These are phyloP conservation scores for Euproctis similis DNA, from an alignment of 2,888 invertebrate genomes.

Conservation along the genomic window DNA sequence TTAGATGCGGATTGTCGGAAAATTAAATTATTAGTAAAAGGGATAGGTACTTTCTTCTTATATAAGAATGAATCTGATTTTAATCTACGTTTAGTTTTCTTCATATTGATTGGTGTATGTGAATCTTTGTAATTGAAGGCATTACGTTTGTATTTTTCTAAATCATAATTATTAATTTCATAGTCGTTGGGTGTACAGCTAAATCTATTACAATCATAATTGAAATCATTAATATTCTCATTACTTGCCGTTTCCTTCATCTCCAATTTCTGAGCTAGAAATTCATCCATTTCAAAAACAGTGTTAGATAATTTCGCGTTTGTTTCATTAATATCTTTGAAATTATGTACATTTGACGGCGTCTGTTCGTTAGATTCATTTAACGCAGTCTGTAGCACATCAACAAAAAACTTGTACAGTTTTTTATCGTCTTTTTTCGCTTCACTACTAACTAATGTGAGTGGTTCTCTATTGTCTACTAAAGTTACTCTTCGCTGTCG, in stretches of 20 bases:
- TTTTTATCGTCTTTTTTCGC: conserved; percentile 26
- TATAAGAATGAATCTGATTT: conserved; percentile 20
- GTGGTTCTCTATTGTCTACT: conserved; percentile 16
- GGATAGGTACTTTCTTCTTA: conserved; percentile 6
- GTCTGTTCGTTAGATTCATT: conserved; percentile 34
- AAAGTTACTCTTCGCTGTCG: conserved; percentile 17
- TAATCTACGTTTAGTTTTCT: conserved; percentile 1
- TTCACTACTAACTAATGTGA: conserved; percentile 7
- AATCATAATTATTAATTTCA: background rate
- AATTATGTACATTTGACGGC: conserved; percentile 6
- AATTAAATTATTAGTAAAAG: conserved; percentile 7
- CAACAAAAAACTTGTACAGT: conserved; percentile 49
- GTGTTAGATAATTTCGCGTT: conserved; percentile 21
- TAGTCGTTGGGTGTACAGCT: background rate
- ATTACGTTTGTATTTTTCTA: background rate
- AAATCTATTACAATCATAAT: background rate
- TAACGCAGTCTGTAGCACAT: conserved; percentile 45
- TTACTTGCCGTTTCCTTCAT: conserved; percentile 2
- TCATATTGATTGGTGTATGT: background rate
- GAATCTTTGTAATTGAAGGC: background rate
- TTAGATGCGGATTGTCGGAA: conserved; percentile 7
- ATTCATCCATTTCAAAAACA: conserved; percentile 35
- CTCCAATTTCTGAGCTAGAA: conserved; percentile 30
- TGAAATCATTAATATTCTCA: background rate
- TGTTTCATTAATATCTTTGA: too few species aligned